These are phyloP conservation scores for Ceraclea dissimilis DNA, from an alignment of 2,888 invertebrate genomes.

Conservation along the genomic window DNA sequence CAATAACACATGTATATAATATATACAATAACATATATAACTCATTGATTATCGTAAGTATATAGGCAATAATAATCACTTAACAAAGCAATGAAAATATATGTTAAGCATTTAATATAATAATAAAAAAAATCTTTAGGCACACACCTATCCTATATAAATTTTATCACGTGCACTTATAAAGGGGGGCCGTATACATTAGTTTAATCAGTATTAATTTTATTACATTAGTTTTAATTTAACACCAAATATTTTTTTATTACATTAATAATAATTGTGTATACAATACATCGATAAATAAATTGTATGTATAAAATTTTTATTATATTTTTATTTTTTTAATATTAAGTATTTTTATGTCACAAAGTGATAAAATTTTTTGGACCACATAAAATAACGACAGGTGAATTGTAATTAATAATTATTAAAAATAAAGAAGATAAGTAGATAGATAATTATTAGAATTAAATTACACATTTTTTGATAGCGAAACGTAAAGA, in stretches of 20 bases:
- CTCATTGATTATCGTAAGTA: neutral
- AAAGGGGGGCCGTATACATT: constrained; percentile 22
- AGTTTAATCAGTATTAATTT: constrained; percentile 8
- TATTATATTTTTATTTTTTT: constrained; percentile 1
- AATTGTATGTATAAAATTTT: constrained; percentile 19
- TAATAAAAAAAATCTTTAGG: constrained; percentile 11
- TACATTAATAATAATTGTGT: constrained; percentile 7
- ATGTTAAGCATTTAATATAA: constrained; percentile 1
- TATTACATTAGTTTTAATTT: neutral
- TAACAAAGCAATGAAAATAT: neutral
- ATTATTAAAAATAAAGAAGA: neutral
- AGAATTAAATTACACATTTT: neutral
- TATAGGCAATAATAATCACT: neutral
- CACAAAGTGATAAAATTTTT: constrained; percentile 18
- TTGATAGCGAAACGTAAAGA: neutral
- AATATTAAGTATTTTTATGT: constrained; percentile 18
- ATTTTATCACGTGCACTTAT: constrained; percentile 19
- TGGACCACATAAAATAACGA: constrained; percentile 26
- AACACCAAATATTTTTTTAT: constrained; percentile 14
- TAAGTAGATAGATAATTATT: neutral
- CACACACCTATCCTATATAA: constrained; percentile 15
- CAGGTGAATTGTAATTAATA: constrained; percentile 18
- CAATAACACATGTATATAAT: neutral
- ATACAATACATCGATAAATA: constrained; percentile 19
- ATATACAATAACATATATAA: neutral